Percentiles rank a stretch among this genome's conserved stretches.
Evolutionary conservation across 2,113 vertebrate genomes (phyloP).

Genomic region (Amazona guildingii): DNA sequence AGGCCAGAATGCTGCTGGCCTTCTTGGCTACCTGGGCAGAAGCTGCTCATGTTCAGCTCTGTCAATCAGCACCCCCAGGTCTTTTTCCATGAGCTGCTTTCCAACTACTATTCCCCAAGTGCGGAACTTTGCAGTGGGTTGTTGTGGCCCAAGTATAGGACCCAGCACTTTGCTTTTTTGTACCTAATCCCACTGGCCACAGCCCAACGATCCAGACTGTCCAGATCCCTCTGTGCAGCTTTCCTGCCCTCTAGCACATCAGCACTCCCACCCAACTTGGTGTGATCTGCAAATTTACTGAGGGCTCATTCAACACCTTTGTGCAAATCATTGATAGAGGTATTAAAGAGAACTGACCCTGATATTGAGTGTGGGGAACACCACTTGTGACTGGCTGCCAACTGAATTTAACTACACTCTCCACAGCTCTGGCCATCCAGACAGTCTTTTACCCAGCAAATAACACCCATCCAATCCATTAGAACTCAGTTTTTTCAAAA

Average conservation of each 20-base stretch:
- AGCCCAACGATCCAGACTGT: background rate
- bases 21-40: background rate
- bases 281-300: background rate
- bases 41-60: background rate
- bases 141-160: background rate
- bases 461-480: background rate
- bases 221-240: background rate
- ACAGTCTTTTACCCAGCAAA: background rate
- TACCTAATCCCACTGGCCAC: background rate
- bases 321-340: background rate
- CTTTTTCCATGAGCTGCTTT: background rate
- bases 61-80: no score
- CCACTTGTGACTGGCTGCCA: background rate
- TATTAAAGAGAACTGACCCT: accelerated
- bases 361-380: background rate
- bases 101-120: background rate
- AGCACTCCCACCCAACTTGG: accelerated
- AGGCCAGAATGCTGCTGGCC: background rate
- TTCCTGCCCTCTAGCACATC: background rate
- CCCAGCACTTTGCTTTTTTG: background rate
- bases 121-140: no score
- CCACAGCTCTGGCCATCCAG: background rate
- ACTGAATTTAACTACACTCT: no score
- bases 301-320: background rate
- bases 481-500: background rate